Base-by-base conservation (phyloP, 2,797 vertebrate genomes). In the Fundulus diaphanus region DNA sequence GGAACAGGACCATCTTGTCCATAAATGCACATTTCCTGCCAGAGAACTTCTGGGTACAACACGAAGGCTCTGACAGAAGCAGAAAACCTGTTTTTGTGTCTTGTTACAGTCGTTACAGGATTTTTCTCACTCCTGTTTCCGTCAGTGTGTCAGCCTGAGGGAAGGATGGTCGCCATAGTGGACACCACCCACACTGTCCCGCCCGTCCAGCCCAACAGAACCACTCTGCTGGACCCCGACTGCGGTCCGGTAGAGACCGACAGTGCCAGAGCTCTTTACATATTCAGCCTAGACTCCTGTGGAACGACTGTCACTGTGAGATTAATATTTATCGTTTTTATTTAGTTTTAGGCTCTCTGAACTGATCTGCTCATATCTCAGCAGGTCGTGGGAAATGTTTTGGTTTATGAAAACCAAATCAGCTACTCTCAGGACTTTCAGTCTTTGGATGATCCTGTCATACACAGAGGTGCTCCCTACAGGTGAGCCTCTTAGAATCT, bases 381-480 rank as follows among this genome's bases (percentile, higher is more conserved):
- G 35, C 67, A 93, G 95, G 85, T 91, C 72, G 91, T 95, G 82
- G 94, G 89, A 72, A 90, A 92, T 61, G 68, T 88, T 71, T 89
- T 96, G 27, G 82, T 96, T 69, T 96, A 96, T 74, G 93, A 96
- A 92, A 96, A 96, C 66, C 93, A 96, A 88, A 94, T 96, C 70
- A 83, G 86, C 73, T 94, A 91, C 73, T 77, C 67, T 63, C 93
- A 93, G 78, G 93, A 95, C 44, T 88, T 82, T 54, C 91, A 95
- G 37, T 89, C 92, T 68, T 29, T n/a, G 49, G 74, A 85, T 40
- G 79, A 22, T 22, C 84, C 93, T 0, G 74, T 75, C 42, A 93
- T 95, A 71, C 93, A 92, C 40, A 94, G 94, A 89, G 93, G 96
- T 72, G 89, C 94, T 75, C 92, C 91, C 1, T 95, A 93, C 85